Conservation (phyloP, 1,140 invertebrate genomes). For the Microplitis mediator region DNA sequence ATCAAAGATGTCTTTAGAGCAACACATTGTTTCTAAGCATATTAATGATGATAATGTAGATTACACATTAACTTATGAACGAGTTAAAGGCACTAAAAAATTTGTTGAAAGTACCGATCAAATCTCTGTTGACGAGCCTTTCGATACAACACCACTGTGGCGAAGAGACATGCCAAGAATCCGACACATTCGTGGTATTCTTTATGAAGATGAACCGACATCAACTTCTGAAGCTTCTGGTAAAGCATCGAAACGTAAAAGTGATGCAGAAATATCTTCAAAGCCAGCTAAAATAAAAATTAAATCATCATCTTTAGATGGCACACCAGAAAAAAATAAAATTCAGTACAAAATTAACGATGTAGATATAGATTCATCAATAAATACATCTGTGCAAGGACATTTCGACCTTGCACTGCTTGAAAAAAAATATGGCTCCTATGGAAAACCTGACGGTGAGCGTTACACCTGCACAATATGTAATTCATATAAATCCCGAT, state of each 20-base stretch:
- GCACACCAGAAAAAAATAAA: slow-evolving; percentile 12
- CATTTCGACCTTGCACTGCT: no score
- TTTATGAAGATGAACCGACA: slow-evolving; percentile 54
- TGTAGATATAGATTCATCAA: not conserved
- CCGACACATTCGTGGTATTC: slow-evolving; percentile 67
- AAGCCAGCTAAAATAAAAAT: slow-evolving; percentile 45
- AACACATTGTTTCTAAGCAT: slow-evolving; percentile 66
- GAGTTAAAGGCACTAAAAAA: slow-evolving; percentile 50
- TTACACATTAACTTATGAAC: slow-evolving; percentile 47
- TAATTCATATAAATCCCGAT: slow-evolving; percentile 59
- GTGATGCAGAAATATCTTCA: slow-evolving; percentile 33
- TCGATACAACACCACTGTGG: slow-evolving; percentile 69
- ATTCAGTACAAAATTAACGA: slow-evolving; percentile 19
- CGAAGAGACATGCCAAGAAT: slow-evolving; percentile 63
- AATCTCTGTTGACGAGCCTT: slow-evolving; percentile 47
- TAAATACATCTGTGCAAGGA: not conserved
- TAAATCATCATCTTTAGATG: slow-evolving; percentile 36
- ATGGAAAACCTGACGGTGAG: slow-evolving; percentile 54
- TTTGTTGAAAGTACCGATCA: slow-evolving; percentile 36
- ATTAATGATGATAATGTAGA: slow-evolving; percentile 47
- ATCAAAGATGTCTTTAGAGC: slow-evolving; percentile 63
- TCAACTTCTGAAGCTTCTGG: slow-evolving; percentile 22
- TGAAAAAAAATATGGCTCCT: slow-evolving; percentile 46
- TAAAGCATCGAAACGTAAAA: slow-evolving; percentile 45
- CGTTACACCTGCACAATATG: slow-evolving; percentile 65